A percentile compares a stretch with the other conserved stretches of the same genome.
These are phyloP conservation scores for Meloidogyne exigua DNA, from an alignment of 1,140 invertebrate genomes.

Conservation along the genomic window DNA sequence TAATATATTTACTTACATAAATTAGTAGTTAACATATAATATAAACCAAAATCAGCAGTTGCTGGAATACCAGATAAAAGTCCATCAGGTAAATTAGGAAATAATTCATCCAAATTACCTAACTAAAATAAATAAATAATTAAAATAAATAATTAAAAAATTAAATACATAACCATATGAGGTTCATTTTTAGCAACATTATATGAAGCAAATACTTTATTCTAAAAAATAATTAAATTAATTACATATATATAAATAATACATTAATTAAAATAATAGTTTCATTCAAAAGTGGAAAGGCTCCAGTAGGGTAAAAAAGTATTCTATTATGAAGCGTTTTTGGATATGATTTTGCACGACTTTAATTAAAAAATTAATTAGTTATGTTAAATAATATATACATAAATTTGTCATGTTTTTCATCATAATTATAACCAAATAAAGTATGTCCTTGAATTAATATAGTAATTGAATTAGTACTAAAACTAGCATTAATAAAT, in stretches of 20 bases:
- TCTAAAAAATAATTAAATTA: conserved; percentile 25
- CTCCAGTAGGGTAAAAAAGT: conserved; percentile 39
- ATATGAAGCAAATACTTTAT: conserved; percentile 48
- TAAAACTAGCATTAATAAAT: conserved; percentile 41
- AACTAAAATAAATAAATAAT: conserved; percentile 10
- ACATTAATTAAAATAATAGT: conserved; percentile 45
- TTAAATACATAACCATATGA: conserved; percentile 20
- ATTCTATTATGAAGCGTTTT: conserved; percentile 40
- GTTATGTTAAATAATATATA: neutral
- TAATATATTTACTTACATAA: neutral
- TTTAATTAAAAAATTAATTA: neutral
- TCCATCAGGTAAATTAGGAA: conserved; percentile 37
- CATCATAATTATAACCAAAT: conserved; percentile 35
- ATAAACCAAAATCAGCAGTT: conserved; percentile 6
- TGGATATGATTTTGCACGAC: conserved; percentile 30
- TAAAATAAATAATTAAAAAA: neutral
- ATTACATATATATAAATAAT: neutral
- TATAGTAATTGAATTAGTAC: conserved; percentile 31
- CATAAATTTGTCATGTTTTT: conserved; percentile 33
- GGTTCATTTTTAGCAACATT: conserved; percentile 31
- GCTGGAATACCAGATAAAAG: conserved; percentile 40
- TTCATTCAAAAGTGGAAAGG: conserved; percentile 43
- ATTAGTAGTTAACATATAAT: conserved; percentile 31
- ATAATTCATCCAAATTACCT: conserved; percentile 20
- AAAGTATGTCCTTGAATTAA: conserved; percentile 45